phyloP scores from a whole-genome alignment of 1,140 invertebrate species.

The Dreissena polymorpha region DNA sequence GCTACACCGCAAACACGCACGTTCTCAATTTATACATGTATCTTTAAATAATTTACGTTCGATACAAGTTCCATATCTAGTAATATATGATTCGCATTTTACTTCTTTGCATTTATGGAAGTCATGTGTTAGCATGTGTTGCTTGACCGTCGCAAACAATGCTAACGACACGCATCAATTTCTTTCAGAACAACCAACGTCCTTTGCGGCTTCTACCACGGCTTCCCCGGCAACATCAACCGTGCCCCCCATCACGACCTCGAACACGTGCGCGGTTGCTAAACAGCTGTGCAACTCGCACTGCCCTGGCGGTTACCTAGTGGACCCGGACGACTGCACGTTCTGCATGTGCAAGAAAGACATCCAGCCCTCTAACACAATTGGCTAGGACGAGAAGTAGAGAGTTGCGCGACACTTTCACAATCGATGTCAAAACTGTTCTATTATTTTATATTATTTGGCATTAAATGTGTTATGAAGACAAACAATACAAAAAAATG shows the following conservation, averaged over 20 bases:
- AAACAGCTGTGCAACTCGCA: conserved; percentile 52
- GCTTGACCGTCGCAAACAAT: background rate
- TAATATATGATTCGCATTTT: background rate
- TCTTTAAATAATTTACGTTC: background rate
- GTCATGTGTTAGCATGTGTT: too few relatives aligned
- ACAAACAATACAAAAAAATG: too few relatives aligned
- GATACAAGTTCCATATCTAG: background rate
- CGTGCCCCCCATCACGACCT: conserved; percentile 8
- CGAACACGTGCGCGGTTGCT: conserved; percentile 51
- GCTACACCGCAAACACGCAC: too few relatives aligned
- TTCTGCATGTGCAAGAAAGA: conserved; percentile 58
- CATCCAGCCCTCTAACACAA: too few relatives aligned
- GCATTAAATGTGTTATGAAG: too few relatives aligned
- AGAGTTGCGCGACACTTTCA: too few relatives aligned
- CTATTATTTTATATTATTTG: too few relatives aligned
- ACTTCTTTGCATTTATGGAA: background rate
- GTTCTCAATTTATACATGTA: background rate
- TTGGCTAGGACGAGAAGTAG: too few relatives aligned
- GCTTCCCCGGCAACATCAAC: background rate
- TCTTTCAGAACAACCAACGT: background rate
- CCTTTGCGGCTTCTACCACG: background rate
- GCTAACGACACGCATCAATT: background rate
- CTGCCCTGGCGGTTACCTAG: conserved; percentile 50
- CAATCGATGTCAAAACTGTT: too few relatives aligned
- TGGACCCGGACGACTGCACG: conserved; percentile 58